Base-by-base conservation (phyloP, 1,140 invertebrate genomes). In the Idris sp. region DNA sequence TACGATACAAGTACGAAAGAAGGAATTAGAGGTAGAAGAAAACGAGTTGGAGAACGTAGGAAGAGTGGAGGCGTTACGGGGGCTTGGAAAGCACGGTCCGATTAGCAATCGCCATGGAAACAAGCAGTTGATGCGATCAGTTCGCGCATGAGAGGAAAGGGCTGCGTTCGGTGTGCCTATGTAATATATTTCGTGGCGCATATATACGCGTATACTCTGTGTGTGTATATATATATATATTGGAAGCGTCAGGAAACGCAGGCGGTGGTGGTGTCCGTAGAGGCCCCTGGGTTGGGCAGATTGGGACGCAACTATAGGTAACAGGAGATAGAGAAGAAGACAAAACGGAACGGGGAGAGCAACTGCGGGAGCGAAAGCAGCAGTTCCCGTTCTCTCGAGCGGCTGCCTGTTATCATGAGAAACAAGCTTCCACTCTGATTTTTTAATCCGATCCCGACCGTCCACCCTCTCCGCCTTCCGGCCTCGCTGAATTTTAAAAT, bases 61-160 rank as follows among this genome's bases (percentile, higher is more conserved):
- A 64, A 72, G 54, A 56, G 58, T 31, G 36, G 86, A 82, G 84
- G 80, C 80, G 82, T 81, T 79, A 76, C 73, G 78, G 80, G 76
- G 78, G 74, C 73, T 65, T 64, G 82, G 79, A 81, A 64, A 79
- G 76, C 74, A 83, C 84, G 83, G 83, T 83, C 83, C 88, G 88
- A 90, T 89, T 89, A 89, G 87, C 89, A 88, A 89, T 90, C 87
- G 87, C 89, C 88, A 89, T 89, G 89, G 88, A 87, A 89, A 90
- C 89, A 89, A 88, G 84, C 84, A 83, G 85, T 88, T 89, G 88
- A 89, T 88, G 85, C 87, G 88, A 89, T 89, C 87, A 87, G 83
- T 82, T 84, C 72, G 76, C 82, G 84, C 83, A 84, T 82, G 82
- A 81, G 83, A 83, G 80, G 72, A 82, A 82, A 82, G 81, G 81